Base-by-base conservation (phyloP, 2,888 invertebrate genomes). In the Drosophila silvestris region DNA sequence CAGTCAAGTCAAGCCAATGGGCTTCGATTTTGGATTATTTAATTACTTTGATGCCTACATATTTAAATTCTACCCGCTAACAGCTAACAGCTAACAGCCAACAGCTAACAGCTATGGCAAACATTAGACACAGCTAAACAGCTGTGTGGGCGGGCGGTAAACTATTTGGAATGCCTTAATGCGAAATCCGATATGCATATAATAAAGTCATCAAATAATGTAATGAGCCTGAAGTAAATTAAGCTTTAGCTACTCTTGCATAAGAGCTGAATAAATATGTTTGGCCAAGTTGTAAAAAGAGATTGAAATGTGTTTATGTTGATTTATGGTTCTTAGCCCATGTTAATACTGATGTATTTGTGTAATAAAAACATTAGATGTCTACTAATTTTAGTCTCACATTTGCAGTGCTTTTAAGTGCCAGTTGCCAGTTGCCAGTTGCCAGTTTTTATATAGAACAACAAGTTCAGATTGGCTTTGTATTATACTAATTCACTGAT, bases 11-110 rank as follows among this genome's bases (percentile, higher is more conserved):
- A 54, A 67, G 39, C 28, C 64, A 26, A 56, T 76, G 65, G 76
- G 79, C 67, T 77, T 68, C 77, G 53, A 63, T 66, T 61, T 69
- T 59, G 60, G 53, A 70, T 64, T 60, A 60, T 62, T 67, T 79
- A 72, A 79, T 79, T 76, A 73, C 65, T 41, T 50, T 41, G 58
- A 14, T 66, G 72, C 74, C 70, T 56, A 70, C 41, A 64, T 62
- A 57, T 52, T 51, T 44, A 26, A 72, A 70, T 53, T 47, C 71
- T 28, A 33, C 35, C 16, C 47, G 47, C 26, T 26, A 16, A 47
- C 47, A 35, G 56, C 26, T 26, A 16, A 47, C 47, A 35, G 56
- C 58, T 51, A 66, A 72, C 32, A 41, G 50, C 70, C 3, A 33
- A 19, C 28, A 50, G 56, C 58, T 50, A 72, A 72, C 35, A 53